Evolutionary conservation across 2,113 vertebrate species (phyloP).

Genomic region (Electrona antarctica): DNA sequence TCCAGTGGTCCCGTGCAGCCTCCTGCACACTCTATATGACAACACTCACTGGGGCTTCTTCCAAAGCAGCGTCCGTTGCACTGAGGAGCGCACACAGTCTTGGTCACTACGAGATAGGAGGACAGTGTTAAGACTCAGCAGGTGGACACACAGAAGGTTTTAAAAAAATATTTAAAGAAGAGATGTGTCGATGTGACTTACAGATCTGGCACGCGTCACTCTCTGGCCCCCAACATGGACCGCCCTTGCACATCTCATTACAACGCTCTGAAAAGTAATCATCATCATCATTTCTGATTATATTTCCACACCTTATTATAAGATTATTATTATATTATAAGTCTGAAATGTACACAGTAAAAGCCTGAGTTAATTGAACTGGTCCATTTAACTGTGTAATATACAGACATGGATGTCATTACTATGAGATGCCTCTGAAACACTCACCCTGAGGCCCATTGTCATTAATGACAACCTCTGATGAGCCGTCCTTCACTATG

Average conservation of each 20-base stretch:
- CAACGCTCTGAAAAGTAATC: slow-evolving; percentile 65
- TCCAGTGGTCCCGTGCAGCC: slow-evolving; percentile 88
- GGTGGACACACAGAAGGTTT: too few relatives aligned
- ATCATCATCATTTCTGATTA: too few relatives aligned
- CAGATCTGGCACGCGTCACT: slow-evolving; percentile 83
- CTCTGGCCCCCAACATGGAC: slow-evolving; percentile 83
- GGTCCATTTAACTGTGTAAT: too few relatives aligned
- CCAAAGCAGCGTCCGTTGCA: slow-evolving; percentile 93
- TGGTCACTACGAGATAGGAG: slow-evolving; percentile 81
- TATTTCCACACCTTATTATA: too few relatives aligned
- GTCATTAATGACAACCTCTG: slow-evolving; percentile 72
- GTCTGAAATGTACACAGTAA: too few relatives aligned
- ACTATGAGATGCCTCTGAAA: background rate
- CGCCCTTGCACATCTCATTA: slow-evolving; percentile 68
- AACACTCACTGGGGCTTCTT: slow-evolving; percentile 87
- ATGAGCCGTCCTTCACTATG: slow-evolving; percentile 80
- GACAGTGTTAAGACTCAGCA: background rate
- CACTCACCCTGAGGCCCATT: slow-evolving; percentile 79
- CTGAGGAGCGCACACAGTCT: slow-evolving; percentile 90
- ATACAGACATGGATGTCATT: too few relatives aligned
- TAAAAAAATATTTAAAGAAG: background rate
- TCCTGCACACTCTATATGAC: slow-evolving; percentile 91
- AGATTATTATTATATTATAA: too few relatives aligned
- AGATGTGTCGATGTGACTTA: slow-evolving; percentile 62
- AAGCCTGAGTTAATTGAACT: too few relatives aligned